Percentiles rank a stretch among this genome's conserved stretches.
phyloP scores from a whole-genome alignment of 2,113 vertebrate genomes.

The Trachemys scripta region DNA sequence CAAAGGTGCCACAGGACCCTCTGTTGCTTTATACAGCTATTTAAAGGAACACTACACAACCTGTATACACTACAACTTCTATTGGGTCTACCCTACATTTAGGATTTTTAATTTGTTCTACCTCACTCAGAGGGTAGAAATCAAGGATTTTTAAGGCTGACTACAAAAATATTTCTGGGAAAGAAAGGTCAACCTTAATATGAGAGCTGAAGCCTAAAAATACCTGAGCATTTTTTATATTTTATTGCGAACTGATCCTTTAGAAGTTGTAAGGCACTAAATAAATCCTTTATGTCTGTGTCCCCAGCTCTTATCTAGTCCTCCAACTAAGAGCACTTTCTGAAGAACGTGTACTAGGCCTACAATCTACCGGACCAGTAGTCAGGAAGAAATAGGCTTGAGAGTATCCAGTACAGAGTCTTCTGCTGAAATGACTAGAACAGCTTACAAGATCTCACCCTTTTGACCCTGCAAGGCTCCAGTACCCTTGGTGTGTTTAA shows the following conservation, averaged over 20 bases:
- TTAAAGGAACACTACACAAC: neutral
- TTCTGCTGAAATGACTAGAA: neutral
- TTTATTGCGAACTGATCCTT: neutral
- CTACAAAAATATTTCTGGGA: neutral
- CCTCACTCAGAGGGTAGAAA: neutral
- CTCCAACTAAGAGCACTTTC: neutral
- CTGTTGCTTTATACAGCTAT: too few relatives aligned
- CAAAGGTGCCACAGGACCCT: too few relatives aligned
- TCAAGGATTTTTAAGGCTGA: neutral
- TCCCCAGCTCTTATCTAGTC: neutral
- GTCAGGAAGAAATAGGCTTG: neutral
- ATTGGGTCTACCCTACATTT: neutral
- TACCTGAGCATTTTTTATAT: neutral
- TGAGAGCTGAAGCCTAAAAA: neutral
- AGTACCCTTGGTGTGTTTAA: too few relatives aligned
- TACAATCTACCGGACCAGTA: neutral
- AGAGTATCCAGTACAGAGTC: neutral
- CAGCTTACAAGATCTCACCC: neutral
- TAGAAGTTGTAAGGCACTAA: neutral
- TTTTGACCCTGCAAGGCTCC: neutral
- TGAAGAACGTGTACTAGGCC: neutral
- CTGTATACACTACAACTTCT: neutral
- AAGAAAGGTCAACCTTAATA: neutral
- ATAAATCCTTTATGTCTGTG: neutral
- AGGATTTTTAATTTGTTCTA: neutral